phyloP scores from a whole-genome alignment of 2,888 invertebrate species.

The Scrobipalpa costella region DNA sequence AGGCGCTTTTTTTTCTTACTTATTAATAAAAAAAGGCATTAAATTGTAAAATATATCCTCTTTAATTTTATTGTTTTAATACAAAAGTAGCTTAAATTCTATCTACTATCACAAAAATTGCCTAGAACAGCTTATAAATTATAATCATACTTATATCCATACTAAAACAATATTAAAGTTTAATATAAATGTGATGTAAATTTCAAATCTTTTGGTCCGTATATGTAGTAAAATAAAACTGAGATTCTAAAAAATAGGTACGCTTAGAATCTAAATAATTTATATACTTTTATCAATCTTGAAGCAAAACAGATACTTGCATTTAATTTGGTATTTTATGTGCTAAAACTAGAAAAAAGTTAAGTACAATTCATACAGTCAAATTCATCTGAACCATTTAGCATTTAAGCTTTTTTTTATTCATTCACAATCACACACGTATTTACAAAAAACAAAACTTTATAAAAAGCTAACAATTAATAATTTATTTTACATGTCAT shows the following conservation, averaged over 20 bases:
- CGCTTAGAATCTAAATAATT: no score
- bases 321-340: no score
- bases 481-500: background rate
- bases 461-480: background rate
- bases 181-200: background rate
- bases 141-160: background rate
- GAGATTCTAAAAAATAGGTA: background rate
- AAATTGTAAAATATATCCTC: background rate
- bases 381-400: no score
- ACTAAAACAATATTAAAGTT: background rate
- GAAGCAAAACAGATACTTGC: no score
- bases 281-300: no score
- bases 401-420: no score
- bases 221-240: background rate
- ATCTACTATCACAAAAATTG: background rate
- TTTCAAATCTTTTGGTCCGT: background rate
- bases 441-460: slow-evolving; percentile 5
- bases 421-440: background rate
- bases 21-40: background rate
- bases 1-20: no score
- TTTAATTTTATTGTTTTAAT: background rate
- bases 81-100: background rate
- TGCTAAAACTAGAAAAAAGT: no score
- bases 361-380: no score
- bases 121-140: background rate